Conservation (phyloP, 2,113 vertebrate genomes). For the Cynopterus brachyotis region DNA sequence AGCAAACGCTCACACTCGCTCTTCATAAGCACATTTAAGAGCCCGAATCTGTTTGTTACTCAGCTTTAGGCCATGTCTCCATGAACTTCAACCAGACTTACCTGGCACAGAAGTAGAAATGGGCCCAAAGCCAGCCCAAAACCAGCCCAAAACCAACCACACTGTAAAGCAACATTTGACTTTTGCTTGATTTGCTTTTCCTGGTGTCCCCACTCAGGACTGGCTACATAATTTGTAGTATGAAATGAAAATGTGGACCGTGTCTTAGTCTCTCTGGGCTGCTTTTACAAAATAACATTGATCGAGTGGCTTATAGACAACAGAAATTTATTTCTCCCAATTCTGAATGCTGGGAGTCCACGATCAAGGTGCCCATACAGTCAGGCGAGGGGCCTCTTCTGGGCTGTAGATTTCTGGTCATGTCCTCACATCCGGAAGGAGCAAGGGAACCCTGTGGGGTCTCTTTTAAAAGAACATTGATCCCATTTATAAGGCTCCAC, state of each 20-base stretch:
- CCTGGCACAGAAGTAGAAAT: conserved; percentile 9
- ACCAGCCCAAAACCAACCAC: background rate
- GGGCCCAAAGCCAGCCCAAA: background rate
- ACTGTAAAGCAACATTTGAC: background rate
- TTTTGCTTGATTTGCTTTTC: background rate
- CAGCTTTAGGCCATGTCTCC: background rate
- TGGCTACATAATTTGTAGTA: background rate
- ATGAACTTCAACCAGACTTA: background rate
- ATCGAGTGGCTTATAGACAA: background rate
- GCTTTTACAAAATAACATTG: background rate
- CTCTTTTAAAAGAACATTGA: background rate
- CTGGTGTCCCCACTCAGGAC: background rate
- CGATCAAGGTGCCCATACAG: background rate
- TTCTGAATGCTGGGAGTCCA: background rate
- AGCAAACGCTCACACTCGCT: background rate
- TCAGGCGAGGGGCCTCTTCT: no score
- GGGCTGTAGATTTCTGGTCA: background rate
- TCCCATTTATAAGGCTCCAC: background rate
- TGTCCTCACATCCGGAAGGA: background rate
- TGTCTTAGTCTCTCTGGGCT: background rate
- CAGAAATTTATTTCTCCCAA: background rate
- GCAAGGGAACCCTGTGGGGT: background rate
- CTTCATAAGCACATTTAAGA: background rate
- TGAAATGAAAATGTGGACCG: background rate
- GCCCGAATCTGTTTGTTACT: conserved; percentile 26